A percentile compares a stretch with the other conserved stretches of the same genome.
Conservation (phyloP, 1,140 invertebrate genomes). For the Drosophila jambulina region DNA sequence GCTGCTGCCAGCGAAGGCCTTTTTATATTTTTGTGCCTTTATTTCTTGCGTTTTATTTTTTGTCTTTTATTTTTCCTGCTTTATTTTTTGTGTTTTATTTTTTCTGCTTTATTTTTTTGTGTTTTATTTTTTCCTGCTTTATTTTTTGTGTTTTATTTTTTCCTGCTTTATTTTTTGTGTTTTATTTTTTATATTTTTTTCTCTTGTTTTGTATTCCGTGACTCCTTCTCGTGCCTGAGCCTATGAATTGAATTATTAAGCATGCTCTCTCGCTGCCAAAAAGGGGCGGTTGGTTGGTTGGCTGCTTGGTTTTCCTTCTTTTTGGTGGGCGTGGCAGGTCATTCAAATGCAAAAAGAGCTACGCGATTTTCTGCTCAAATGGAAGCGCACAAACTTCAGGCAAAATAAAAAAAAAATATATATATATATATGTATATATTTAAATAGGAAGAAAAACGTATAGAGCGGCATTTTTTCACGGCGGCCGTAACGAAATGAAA, state of each 20-base stretch:
- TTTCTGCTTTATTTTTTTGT: neutral
- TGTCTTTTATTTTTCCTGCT: neutral
- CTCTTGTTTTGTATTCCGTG: constrained; percentile 67
- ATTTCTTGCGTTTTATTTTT: neutral
- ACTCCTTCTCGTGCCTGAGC: constrained; percentile 73
- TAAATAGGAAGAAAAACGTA: constrained; percentile 7
- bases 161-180: constrained; percentile 31
- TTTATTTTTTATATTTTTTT: neutral
- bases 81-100: neutral
- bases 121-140: constrained; percentile 6
- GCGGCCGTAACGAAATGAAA: constrained; percentile 23
- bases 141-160: neutral
- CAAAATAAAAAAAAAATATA: neutral
- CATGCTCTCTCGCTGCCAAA: constrained; percentile 43
- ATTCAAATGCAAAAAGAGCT: constrained; percentile 73
- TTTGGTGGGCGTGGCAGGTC: constrained; percentile 57
- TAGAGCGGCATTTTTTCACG: constrained; percentile 7
- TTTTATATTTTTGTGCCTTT: neutral
- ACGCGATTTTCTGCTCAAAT: constrained; percentile 57
- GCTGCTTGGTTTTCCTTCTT: neutral
- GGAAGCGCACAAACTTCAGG: constrained; percentile 32
- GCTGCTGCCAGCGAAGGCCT: neutral
- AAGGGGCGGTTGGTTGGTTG: constrained; percentile 12
- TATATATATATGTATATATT: neutral
- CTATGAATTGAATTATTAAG: constrained; percentile 83